These are phyloP conservation scores for Corythoichthys haematopterus DNA, from an alignment of 2,113 vertebrate genomes.

Conservation along the genomic window DNA sequence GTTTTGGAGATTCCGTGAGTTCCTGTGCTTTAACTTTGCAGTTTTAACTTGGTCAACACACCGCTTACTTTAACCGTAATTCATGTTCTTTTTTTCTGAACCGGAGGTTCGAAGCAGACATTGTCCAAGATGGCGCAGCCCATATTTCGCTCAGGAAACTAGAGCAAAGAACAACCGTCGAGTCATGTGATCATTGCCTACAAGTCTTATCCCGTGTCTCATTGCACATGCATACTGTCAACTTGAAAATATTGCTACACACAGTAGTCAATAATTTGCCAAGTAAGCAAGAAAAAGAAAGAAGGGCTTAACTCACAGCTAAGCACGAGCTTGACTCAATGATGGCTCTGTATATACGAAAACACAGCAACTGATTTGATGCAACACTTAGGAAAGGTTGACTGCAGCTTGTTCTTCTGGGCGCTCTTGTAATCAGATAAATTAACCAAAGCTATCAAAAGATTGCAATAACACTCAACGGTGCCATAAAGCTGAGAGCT, in stretches of 20 bases:
- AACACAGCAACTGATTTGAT: slow-evolving; percentile 35
- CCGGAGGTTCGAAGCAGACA: no score
- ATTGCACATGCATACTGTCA: background rate
- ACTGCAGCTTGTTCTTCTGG: slow-evolving; percentile 58
- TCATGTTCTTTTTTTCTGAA: no score
- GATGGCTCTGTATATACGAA: slow-evolving; percentile 1
- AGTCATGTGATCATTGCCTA: background rate
- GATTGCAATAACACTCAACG: slow-evolving; percentile 79
- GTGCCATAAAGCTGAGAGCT: slow-evolving; percentile 72
- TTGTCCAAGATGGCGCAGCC: no score
- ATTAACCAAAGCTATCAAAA: slow-evolving; percentile 78
- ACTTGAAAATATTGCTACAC: slow-evolving; percentile 1
- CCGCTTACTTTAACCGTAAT: no score
- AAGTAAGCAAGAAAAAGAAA: background rate
- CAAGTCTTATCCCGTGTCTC: background rate
- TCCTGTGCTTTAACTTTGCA: no score
- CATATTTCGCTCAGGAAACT: no score
- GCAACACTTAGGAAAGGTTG: slow-evolving; percentile 44
- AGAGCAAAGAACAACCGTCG: background rate
- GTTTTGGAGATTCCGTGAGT: no score
- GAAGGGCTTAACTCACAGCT: slow-evolving; percentile 3
- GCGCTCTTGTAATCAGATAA: slow-evolving; percentile 75
- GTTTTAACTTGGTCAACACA: no score
- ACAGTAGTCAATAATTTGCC: slow-evolving; percentile 9
- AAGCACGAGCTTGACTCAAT: slow-evolving; percentile 4